Evolutionary conservation across 2,888 invertebrate species (phyloP).

Genomic region (Eupithecia insigniata): DNA sequence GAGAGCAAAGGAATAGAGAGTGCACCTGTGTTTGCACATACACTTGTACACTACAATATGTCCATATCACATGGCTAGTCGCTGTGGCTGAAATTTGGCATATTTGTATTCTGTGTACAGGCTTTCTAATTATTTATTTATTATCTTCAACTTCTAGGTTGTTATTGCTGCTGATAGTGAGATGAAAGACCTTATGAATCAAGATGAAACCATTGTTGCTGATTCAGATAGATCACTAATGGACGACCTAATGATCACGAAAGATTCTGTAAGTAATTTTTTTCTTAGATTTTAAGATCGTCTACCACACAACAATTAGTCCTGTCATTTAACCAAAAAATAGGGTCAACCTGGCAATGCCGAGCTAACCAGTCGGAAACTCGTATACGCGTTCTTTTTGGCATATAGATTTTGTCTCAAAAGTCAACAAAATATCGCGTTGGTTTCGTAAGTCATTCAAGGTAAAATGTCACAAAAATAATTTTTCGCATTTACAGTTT

Average conservation of each 20-base stretch:
- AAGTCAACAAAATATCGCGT: no score
- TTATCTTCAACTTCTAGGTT: constrained; percentile 82
- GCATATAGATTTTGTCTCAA: no score
- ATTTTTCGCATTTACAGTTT: no score
- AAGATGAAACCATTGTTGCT: constrained; percentile 80
- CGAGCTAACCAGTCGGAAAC: no score
- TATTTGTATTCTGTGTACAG: background rate
- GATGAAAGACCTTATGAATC: constrained; percentile 89
- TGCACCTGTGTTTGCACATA: background rate
- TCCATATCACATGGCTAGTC: background rate
- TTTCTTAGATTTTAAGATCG: constrained; percentile 4
- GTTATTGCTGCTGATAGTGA: constrained; percentile 93
- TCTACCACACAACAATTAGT: no score
- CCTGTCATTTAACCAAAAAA: no score
- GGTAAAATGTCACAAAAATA: no score
- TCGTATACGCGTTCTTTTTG: no score
- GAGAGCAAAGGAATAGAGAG: background rate
- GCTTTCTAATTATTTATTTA: background rate
- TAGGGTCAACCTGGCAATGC: no score
- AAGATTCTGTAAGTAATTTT: constrained; percentile 85
- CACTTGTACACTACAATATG: background rate
- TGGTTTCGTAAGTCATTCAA: no score
- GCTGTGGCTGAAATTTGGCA: background rate
- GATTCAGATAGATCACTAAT: constrained; percentile 95
- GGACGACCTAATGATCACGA: constrained; percentile 96